Evolutionary conservation across 37 sponge, comb jelly and placozoan species (phyloP).

Genomic region (Aphrocallistes beatrix): DNA sequence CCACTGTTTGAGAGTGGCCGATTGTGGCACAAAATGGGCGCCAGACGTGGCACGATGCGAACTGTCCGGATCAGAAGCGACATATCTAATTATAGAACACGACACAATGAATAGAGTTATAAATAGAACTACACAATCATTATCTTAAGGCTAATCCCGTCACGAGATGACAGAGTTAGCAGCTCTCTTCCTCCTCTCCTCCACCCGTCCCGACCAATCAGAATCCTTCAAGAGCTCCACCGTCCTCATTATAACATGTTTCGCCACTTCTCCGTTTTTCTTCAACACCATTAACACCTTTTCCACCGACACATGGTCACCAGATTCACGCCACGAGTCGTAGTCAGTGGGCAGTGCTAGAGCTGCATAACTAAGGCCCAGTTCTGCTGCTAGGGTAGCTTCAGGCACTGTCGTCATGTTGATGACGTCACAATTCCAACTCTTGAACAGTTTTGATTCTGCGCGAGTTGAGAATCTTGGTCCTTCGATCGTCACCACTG

Average conservation of each 20-base stretch:
- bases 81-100: background rate
- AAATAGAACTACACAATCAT: conserved; percentile 2
- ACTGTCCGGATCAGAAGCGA: background rate
- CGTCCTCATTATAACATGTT: conserved; percentile 25
- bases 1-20: background rate
- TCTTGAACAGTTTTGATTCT: conserved; percentile 63
- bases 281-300: conserved; percentile 56
- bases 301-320: conserved; percentile 44
- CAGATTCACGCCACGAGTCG: conserved; percentile 67
- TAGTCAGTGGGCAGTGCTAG: conserved; percentile 94
- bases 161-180: background rate
- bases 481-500: conserved; percentile 82
- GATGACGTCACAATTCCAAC: conserved; percentile 73
- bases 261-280: conserved; percentile 41
- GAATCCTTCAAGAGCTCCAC: background rate
- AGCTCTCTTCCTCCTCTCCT: background rate
- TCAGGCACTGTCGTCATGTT: conserved; percentile 97
- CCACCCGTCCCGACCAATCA: background rate
- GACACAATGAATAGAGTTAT: too few species aligned
- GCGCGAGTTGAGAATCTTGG: conserved; percentile 88
- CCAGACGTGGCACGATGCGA: background rate
- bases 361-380: conserved; percentile 70
- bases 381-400: conserved; percentile 81
- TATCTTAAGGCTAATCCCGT: too few species aligned
- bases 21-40: background rate